A percentile compares a stretch with the other conserved stretches of the same genome.
Conservation (phyloP, 2,888 invertebrate species). For the Balanococcus diminutus region DNA sequence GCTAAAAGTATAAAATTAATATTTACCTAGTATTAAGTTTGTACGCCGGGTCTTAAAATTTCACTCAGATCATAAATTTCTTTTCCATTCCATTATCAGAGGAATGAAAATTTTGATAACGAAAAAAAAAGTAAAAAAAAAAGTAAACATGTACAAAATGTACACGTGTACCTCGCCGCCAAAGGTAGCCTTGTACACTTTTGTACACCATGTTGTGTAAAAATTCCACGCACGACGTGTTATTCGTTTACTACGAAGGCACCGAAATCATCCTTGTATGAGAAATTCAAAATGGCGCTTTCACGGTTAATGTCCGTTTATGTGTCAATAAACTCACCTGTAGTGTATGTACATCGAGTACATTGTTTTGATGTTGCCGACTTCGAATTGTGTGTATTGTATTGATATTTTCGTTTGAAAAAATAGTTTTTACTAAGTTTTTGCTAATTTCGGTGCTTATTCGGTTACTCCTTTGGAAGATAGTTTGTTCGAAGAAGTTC, state of each 20-base stretch:
- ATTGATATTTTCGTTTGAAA: not conserved
- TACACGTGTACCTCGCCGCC: not conserved
- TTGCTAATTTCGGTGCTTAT: not conserved
- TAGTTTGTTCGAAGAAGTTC: slow-evolving; percentile 19
- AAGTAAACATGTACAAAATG: not conserved
- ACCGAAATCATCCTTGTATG: not conserved
- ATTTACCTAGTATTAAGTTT: not conserved
- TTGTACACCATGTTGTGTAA: not conserved
- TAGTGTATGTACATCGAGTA: slow-evolving; percentile 50
- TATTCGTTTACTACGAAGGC: not conserved
- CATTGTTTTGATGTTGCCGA: slow-evolving; percentile 50
- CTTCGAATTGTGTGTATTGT: slow-evolving; percentile 4
- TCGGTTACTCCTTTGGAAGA: not conserved
- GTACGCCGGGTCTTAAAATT: not conserved
- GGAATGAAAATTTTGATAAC: not conserved
- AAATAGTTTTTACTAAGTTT: not conserved
- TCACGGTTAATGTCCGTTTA: slow-evolving; percentile 55
- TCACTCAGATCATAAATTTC: not conserved
- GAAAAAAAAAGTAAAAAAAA: not conserved
- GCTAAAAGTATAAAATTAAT: not conserved
- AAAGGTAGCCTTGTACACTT: not conserved
- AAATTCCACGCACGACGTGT: not conserved
- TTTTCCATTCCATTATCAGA: not conserved
- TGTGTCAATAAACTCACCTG: slow-evolving; percentile 55
- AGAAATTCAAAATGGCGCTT: slow-evolving; percentile 55